Evolutionary conservation across 2,113 vertebrate species (phyloP).

Genomic region (Sterrhoptilus dennistouni): DNA sequence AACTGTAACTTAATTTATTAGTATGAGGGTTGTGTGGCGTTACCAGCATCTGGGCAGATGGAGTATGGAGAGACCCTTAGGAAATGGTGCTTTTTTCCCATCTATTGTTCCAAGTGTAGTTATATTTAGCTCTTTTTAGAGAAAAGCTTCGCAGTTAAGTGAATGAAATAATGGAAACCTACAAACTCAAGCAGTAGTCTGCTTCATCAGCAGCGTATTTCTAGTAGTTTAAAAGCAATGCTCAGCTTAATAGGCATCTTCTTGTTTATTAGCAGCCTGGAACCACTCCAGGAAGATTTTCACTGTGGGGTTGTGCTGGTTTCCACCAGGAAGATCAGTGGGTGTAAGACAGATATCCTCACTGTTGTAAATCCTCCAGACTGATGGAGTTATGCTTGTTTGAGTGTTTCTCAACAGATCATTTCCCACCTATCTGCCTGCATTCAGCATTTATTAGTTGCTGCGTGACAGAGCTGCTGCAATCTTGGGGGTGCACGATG

Average conservation of each 20-base stretch:
- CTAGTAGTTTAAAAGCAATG: not conserved
- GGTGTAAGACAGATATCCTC: not conserved
- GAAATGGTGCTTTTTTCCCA: not conserved
- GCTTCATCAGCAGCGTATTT: not conserved
- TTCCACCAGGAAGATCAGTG: not conserved
- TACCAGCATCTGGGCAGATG: not conserved
- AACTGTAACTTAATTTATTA: not conserved
- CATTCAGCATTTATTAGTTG: not conserved
- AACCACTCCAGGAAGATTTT: not conserved
- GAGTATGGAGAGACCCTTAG: not conserved
- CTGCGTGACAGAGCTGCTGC: accelerated
- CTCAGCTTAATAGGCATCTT: not conserved
- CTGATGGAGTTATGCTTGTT: not conserved
- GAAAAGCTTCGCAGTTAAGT: not conserved
- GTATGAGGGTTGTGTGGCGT: not conserved
- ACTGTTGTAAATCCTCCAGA: not conserved
- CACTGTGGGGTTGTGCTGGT: not conserved
- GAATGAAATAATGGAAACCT: not conserved
- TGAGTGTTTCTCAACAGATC: not conserved
- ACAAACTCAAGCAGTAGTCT: not conserved
- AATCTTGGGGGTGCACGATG: accelerated
- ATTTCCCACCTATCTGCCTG: not conserved
- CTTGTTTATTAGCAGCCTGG: not conserved
- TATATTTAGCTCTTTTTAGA: not conserved
- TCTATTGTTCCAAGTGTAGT: not conserved